A percentile compares a stretch with the other conserved stretches of the same genome.
These are phyloP conservation scores for Ernsta delagoae DNA, from an alignment of 2,888 invertebrate genomes.

Conservation along the genomic window DNA sequence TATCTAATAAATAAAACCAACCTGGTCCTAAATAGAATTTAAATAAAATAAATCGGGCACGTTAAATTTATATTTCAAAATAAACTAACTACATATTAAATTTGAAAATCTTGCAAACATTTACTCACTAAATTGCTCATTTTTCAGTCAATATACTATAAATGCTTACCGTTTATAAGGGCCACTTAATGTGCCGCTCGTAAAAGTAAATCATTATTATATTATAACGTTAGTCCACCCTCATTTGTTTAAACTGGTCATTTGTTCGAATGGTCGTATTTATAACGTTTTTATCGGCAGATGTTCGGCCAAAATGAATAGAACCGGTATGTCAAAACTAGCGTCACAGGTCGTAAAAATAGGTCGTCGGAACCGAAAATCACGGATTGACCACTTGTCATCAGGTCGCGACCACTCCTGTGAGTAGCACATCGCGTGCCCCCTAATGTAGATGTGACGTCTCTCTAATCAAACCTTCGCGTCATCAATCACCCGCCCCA, in stretches of 20 bases:
- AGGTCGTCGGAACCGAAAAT: too few relatives aligned
- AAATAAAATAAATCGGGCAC: too few relatives aligned
- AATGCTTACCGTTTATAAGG: background rate
- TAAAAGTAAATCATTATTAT: conserved; percentile 36
- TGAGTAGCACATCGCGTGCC: conserved; percentile 3
- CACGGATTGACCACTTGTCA: too few relatives aligned
- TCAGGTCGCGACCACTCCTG: background rate
- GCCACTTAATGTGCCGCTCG: background rate
- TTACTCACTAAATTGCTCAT: background rate
- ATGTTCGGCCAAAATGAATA: conserved; percentile 28
- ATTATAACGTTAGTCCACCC: conserved; percentile 30
- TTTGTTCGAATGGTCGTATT: conserved; percentile 31
- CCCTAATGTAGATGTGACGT: conserved; percentile 15
- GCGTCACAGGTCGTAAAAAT: too few relatives aligned
- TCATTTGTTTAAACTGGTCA: conserved; percentile 33
- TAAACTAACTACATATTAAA: background rate
- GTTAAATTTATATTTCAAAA: too few relatives aligned
- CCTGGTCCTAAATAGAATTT: too few relatives aligned
- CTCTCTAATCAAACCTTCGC: conserved; percentile 5
- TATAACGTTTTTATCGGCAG: conserved; percentile 33
- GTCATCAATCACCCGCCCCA: conserved; percentile 21
- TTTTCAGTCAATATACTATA: background rate
- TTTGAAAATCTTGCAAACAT: background rate
- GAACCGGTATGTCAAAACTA: too few relatives aligned
- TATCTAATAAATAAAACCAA: too few relatives aligned